Conservation (phyloP, 2,888 invertebrate genomes). For the Psylliodes chrysocephalus region DNA sequence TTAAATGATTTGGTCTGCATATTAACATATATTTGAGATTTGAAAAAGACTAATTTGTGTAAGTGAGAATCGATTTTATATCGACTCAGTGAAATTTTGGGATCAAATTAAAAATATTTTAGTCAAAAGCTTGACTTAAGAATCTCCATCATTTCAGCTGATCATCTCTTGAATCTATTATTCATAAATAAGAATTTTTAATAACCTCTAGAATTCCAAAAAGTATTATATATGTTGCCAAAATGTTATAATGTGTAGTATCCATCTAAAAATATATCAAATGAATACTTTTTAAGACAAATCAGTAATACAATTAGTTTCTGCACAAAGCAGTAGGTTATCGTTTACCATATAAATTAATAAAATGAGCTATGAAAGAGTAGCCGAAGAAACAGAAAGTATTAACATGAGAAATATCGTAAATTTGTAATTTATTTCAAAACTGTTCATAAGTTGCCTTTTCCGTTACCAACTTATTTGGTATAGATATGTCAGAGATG, state of each 20-base stretch:
- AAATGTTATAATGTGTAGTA: neutral
- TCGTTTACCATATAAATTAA: too few relatives aligned
- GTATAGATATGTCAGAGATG: too few relatives aligned
- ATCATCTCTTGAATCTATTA: constrained; percentile 18
- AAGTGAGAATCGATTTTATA: constrained; percentile 29
- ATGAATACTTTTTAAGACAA: neutral
- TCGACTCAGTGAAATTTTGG: constrained; percentile 50
- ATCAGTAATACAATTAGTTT: neutral
- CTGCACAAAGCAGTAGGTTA: too few relatives aligned
- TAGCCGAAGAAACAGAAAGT: too few relatives aligned
- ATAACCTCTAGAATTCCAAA: constrained; percentile 5
- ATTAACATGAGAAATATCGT: too few relatives aligned
- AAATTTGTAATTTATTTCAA: too few relatives aligned
- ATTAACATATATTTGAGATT: constrained; percentile 9
- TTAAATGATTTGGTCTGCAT: neutral
- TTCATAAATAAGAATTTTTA: constrained; percentile 14
- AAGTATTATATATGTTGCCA: constrained; percentile 15
- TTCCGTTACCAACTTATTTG: too few relatives aligned
- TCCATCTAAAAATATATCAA: neutral
- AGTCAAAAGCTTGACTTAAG: constrained; percentile 39
- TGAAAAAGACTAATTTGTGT: constrained; percentile 21
- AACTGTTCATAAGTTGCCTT: too few relatives aligned
- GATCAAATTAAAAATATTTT: constrained; percentile 49
- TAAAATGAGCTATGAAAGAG: too few relatives aligned
- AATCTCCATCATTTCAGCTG: constrained; percentile 32